Evolutionary conservation across 1,140 invertebrate genomes (phyloP), one percentile per base, ranked within the genome.

Genomic region (Trypoxylus dichotomus): DNA sequence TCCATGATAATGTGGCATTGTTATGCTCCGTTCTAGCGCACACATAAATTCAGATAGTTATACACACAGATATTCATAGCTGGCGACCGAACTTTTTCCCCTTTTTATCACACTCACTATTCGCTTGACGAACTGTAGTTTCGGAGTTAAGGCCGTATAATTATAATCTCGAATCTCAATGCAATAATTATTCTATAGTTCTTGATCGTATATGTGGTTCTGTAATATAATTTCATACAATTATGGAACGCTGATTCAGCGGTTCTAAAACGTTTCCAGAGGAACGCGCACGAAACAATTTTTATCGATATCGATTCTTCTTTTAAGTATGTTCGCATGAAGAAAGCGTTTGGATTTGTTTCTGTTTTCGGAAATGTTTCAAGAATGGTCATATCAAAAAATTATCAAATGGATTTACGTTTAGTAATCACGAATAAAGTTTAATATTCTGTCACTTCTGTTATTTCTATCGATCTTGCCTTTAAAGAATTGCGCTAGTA

Each of bases 151-250:
- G 75, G 77, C 81, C 68, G 37, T 83, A 82, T 83, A 83, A 83
- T 82, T 83, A 83, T 82, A 83, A 83, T 82, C 82, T 82, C 79
- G 79, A 81, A 83, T 80, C 81, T 79, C 82, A 81, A 83, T 82
- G 80, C 81, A 83, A 83, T 83, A 82, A 82, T 83, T 82, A 81
- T 82, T 82, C 80, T 77, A 81, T 81, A 81, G 81, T 82, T 81
- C 80, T 82, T 82, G 79, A 81, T 80, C 79, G 79, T 81, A 78
- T 80, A 81, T 79, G 78, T 79, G 77, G 78, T 77, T 80, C 77
- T 80, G 80, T 80, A 80, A 80, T 79, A 82, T 83, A 82, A 82
- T 83, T 83, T 83, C 80, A 79, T 83, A 82, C 81, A 82, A 82
- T 83, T 82, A 82, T 79, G 78, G 78, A 47, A 76, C 79, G 74